These are phyloP conservation scores for Microcebus griseorufus DNA, from an alignment of 2,113 vertebrate species.

Conservation along the genomic window DNA sequence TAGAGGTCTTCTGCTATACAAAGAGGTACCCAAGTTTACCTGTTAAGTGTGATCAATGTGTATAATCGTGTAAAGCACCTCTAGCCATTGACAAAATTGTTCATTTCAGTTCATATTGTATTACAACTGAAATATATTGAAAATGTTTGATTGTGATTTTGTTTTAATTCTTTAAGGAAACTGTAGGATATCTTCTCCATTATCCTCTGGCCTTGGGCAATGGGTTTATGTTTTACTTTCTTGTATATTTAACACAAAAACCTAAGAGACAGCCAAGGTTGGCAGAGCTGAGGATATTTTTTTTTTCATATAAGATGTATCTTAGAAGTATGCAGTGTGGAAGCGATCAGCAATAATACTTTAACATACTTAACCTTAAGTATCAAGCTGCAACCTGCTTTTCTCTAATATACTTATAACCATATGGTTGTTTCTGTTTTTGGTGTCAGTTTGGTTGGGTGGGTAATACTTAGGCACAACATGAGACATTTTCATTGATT, in stretches of 20 bases:
- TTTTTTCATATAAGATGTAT: slow-evolving; percentile 39
- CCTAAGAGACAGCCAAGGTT: background rate
- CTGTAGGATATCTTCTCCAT: slow-evolving; percentile 53
- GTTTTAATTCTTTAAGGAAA: slow-evolving; percentile 72
- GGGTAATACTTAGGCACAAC: slow-evolving; percentile 82
- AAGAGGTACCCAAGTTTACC: slow-evolving; percentile 43
- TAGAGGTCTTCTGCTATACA: slow-evolving; percentile 23
- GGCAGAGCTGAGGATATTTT: background rate
- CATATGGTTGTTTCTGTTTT: slow-evolving; percentile 84
- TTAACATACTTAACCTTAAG: slow-evolving; percentile 73
- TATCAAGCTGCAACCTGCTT: slow-evolving; percentile 68
- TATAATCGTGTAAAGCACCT: slow-evolving; percentile 59
- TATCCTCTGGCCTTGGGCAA: slow-evolving; percentile 52
- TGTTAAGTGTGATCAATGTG: slow-evolving; percentile 55
- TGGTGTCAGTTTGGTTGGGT: slow-evolving; percentile 81
- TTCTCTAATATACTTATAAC: slow-evolving; percentile 77
- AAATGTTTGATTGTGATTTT: slow-evolving; percentile 76
- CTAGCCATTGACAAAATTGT: slow-evolving; percentile 56
- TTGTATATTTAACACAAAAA: slow-evolving; percentile 58
- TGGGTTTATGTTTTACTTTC: slow-evolving; percentile 71
- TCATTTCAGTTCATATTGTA: slow-evolving; percentile 66
- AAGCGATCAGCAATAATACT: slow-evolving; percentile 60
- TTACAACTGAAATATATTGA: slow-evolving; percentile 75
- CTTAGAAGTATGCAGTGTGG: slow-evolving; percentile 25
- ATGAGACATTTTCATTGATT: slow-evolving; percentile 84